phyloP scores from a whole-genome alignment of 1,140 invertebrate species.

The Papilio xuthus region DNA sequence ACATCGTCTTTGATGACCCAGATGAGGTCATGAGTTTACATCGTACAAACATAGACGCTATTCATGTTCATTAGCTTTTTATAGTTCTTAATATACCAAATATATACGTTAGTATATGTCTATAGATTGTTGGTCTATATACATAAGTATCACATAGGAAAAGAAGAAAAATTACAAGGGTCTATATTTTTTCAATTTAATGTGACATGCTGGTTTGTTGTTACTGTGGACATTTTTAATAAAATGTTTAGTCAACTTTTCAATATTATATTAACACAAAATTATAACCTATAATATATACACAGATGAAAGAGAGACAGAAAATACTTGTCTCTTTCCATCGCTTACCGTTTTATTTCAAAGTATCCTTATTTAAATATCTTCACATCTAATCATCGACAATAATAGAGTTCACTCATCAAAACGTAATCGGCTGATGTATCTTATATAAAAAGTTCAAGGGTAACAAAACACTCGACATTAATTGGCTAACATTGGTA shows the following conservation, averaged over 20 bases:
- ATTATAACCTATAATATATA: neutral
- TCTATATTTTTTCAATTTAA: too few species aligned
- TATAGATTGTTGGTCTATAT: too few species aligned
- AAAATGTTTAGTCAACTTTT: too few species aligned
- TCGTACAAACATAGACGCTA: neutral
- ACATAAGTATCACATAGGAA: too few species aligned
- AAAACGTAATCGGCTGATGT: neutral
- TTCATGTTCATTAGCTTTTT: conserved; percentile 1
- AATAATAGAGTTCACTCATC: conserved; percentile 14
- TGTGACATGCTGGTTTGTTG: too few species aligned
- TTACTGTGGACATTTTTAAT: too few species aligned
- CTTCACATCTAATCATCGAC: conserved; percentile 15
- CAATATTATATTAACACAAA: neutral
- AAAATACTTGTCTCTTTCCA: neutral
- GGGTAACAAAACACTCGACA: conserved; percentile 20
- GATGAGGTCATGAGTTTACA: conserved; percentile 26
- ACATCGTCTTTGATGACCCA: conserved; percentile 14
- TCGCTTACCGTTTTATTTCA: neutral
- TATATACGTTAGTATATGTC: too few species aligned
- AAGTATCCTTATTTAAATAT: conserved; percentile 14
- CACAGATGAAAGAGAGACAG: too few species aligned
- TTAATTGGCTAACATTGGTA: conserved; percentile 20
- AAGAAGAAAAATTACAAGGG: too few species aligned
- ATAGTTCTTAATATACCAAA: neutral
- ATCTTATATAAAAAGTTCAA: conserved; percentile 18